Percentiles rank a stretch among this genome's conserved stretches.
phyloP scores from a whole-genome alignment of 2,113 vertebrate genomes.

The Rana temporaria region DNA sequence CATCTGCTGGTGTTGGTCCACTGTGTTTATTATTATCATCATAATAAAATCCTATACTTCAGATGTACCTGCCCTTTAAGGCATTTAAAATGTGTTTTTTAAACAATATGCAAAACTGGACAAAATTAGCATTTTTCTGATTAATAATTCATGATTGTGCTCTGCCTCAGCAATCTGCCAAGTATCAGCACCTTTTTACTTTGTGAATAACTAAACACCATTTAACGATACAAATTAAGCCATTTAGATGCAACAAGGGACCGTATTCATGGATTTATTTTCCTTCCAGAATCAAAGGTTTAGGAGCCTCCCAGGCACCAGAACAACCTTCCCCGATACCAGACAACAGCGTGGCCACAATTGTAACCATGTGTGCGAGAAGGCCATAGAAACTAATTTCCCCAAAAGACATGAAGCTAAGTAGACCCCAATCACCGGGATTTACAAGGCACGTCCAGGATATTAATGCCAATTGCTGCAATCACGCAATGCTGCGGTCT shows the following conservation, averaged over 20 bases:
- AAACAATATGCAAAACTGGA: neutral
- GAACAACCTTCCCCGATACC: neutral
- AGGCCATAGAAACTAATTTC: neutral
- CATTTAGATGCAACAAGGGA: slow-evolving; percentile 5
- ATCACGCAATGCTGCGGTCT: neutral
- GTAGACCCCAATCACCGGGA: slow-evolving; percentile 1
- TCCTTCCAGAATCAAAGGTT: neutral
- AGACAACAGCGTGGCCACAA: neutral
- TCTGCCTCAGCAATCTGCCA: neutral
- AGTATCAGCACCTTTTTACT: too few species aligned
- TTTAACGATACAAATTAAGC: neutral
- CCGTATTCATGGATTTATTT: neutral
- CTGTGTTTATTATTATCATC: too few species aligned
- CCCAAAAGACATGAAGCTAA: neutral
- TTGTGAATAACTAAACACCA: neutral
- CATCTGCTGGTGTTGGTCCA: too few species aligned
- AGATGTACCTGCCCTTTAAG: neutral
- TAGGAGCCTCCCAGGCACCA: neutral
- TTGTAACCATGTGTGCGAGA: slow-evolving; percentile 16
- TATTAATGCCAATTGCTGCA: neutral
- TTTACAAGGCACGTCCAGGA: slow-evolving; percentile 8
- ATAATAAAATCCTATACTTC: too few species aligned
- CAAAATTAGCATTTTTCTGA: too few species aligned
- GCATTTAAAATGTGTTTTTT: neutral
- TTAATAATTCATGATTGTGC: neutral